Base-by-base conservation (phyloP, 2,113 vertebrate genomes). In the Dascyllus trimaculatus region DNA sequence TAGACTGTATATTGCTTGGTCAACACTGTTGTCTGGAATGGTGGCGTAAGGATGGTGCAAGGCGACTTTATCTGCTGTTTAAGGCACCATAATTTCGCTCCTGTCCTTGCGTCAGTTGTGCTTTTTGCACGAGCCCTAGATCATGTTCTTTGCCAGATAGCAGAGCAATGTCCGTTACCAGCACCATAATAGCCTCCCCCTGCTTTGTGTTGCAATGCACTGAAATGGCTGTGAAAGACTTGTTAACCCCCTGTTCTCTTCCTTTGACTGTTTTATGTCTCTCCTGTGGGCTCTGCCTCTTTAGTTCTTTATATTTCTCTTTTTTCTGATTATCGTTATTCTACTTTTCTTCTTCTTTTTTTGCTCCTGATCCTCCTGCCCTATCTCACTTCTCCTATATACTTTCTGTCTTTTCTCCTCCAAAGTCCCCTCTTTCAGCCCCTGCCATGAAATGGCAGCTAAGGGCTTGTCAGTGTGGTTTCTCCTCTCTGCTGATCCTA, bases 401-500 rank as follows among this genome's bases (percentile, higher is more conserved):
- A 62, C 75, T 70, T 63, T 76, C 65, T 79, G 46, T 48, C 61
- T 65, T 73, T 56, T 62, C 60, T 85, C 71, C 56, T 69, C 61
- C 35, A 85, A 85, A 87, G 84, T 82, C 78, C 66, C 80, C 74
- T 84, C 81, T 86, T 88, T 85, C 87, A 92, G 84, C 85, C 82
- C 64, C 78, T 81, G 83, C 89, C 88, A 88, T 91, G 89, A 92
- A 93, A 91, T 91, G 88, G 87, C 88, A 89, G 90, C 90, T 80
- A 83, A 87, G 81, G 84, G 93, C 81, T 91, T 92, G 90, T 92
- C 93, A 92, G 88, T 91, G 89, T 85, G 90, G 86, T 86, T 92
- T 89, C 87, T 93, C 84, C 81, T 91, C 85, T 90, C 85, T 79
- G 85, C 91, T 93, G 91, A 92, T 93, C 93, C 91, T 85, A 93